phyloP scores from a whole-genome alignment of 37 sponge, comb jelly and placozoan genomes.

The Oscarella lobularis region DNA sequence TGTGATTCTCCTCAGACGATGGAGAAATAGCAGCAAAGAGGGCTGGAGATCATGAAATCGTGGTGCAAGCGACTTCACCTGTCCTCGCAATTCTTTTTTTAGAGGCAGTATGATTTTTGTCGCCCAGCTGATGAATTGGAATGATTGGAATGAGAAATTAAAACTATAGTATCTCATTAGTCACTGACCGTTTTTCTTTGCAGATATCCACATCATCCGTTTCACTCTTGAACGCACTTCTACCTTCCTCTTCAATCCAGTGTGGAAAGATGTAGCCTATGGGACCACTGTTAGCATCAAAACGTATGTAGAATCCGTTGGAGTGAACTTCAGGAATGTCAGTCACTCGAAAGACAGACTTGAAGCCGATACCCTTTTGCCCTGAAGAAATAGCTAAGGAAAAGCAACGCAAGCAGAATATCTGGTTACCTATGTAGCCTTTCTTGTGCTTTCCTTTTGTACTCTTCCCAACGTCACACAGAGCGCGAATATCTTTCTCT shows the following conservation, averaged over 20 bases:
- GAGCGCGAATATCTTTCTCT: slow-evolving; percentile 41
- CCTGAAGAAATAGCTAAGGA: not conserved
- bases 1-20: slow-evolving; percentile 44
- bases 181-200: too few species aligned
- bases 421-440: slow-evolving; percentile 31
- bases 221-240: too few species aligned
- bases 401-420: not conserved
- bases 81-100: slow-evolving; percentile 9
- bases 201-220: too few species aligned
- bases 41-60: slow-evolving; percentile 44
- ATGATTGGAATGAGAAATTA: too few species aligned
- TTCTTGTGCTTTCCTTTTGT: slow-evolving; percentile 34
- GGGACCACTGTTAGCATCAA: slow-evolving; percentile 38
- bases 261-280: slow-evolving; percentile 52
- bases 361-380: slow-evolving; percentile 62
- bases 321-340: slow-evolving; percentile 48
- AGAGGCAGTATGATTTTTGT: slow-evolving; percentile 40
- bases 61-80: slow-evolving; percentile 9
- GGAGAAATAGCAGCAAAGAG: slow-evolving; percentile 44
- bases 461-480: slow-evolving; percentile 50
- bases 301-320: slow-evolving; percentile 27
- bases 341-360: slow-evolving; percentile 50
- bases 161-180: too few species aligned
- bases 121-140: not conserved
- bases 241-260: slow-evolving; percentile 17